Evolutionary conservation across 2,888 invertebrate species (phyloP).

Genomic region (Brachyopa scutellaris): DNA sequence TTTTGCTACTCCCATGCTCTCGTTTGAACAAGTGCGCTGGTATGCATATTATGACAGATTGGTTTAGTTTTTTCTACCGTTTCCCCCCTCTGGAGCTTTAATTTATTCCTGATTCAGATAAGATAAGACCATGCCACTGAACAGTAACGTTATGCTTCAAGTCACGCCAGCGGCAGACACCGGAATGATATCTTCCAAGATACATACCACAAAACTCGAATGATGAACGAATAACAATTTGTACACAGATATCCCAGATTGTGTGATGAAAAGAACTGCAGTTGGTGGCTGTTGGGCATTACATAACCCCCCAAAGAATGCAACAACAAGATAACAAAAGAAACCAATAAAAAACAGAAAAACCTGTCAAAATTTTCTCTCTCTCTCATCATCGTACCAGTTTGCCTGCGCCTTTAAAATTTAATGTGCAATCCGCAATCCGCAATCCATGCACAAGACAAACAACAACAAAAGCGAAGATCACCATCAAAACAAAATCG

Average conservation of each 20-base stretch:
- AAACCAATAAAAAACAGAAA: constrained; percentile 22
- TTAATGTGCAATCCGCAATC: constrained; percentile 56
- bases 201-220: constrained; percentile 1
- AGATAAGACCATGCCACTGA: constrained; percentile 65
- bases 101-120: constrained; percentile 67
- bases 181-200: constrained; percentile 38
- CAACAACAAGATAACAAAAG: constrained; percentile 57
- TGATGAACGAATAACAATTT: constrained; percentile 64
- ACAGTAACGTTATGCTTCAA: constrained; percentile 50
- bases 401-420: constrained; percentile 35
- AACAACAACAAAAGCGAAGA: constrained; percentile 51
- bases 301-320: constrained; percentile 60
- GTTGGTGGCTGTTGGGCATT: constrained; percentile 27
- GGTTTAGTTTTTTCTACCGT: constrained; percentile 28
- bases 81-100: constrained; percentile 39
- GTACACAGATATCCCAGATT: constrained; percentile 37
- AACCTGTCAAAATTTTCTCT: constrained; percentile 57
- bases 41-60: constrained; percentile 71
- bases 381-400: constrained; percentile 48
- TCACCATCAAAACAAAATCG: constrained; percentile 69
- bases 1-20: constrained; percentile 61
- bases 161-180: constrained; percentile 48
- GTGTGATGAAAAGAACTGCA: constrained; percentile 56
- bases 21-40: constrained; percentile 55
- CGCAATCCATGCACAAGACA: constrained; percentile 28